Evolutionary conservation across 2,888 invertebrate species (phyloP).

Genomic region (Eurytoma californica): DNA sequence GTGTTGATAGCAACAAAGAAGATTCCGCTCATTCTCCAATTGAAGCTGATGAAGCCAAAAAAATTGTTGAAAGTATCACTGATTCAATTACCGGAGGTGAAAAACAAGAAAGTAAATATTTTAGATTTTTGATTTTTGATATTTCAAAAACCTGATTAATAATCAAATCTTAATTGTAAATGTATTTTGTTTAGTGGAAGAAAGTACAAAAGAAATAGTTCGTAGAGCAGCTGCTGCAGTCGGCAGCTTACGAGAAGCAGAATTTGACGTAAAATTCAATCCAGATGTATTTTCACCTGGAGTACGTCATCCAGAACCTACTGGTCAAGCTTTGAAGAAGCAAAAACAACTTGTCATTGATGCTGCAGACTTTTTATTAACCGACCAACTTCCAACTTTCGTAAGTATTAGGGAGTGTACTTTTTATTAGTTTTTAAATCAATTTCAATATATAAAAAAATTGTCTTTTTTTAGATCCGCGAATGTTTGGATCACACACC

Average conservation of each 20-base stretch:
- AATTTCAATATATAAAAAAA: conserved; percentile 12
- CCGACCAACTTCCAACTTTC: conserved; percentile 95
- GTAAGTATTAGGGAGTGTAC: conserved; percentile 78
- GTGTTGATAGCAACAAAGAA: conserved; percentile 72
- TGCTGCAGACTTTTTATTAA: conserved; percentile 95
- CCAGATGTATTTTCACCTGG: conserved; percentile 98
- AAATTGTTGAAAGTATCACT: conserved; percentile 92
- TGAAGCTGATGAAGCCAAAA: conserved; percentile 91
- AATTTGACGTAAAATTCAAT: conserved; percentile 98
- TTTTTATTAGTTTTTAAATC: background rate
- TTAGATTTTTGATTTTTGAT: background rate
- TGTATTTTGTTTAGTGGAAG: conserved; percentile 80
- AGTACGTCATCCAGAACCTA: conserved; percentile 87
- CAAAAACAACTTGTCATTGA: conserved; percentile 95
- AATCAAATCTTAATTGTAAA: background rate
- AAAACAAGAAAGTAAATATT: conserved; percentile 81
- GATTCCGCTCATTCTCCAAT: conserved; percentile 71
- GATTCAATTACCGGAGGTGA: conserved; percentile 86
- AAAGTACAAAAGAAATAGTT: conserved; percentile 91
- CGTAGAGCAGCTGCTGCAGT: conserved; percentile 93
- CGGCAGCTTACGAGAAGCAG: conserved; percentile 94
- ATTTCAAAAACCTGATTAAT: background rate
- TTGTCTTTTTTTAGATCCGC: conserved; percentile 80
- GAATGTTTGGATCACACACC: conserved; percentile 94
- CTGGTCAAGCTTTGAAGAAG: conserved; percentile 83